Conservation (phyloP, 2,888 invertebrate species). For the Dascillus cervinus region DNA sequence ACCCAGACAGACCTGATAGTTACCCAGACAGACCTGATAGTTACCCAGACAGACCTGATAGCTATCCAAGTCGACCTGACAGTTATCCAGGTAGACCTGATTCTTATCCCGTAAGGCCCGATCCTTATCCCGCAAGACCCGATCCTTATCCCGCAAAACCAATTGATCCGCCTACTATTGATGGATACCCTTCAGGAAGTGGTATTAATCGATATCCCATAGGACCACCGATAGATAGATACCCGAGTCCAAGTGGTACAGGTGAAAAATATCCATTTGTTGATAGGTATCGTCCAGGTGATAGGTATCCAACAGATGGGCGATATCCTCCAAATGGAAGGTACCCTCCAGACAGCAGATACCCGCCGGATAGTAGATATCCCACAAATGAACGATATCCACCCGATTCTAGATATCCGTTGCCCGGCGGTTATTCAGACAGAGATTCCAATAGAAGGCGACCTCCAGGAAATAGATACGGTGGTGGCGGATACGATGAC, state of each 20-base stretch:
- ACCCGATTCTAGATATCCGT: conserved; percentile 41
- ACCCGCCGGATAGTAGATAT: conserved; percentile 47
- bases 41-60: too few relatives aligned
- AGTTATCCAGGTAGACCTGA: conserved; percentile 13
- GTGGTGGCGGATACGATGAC: conserved; percentile 30
- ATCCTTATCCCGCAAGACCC: conserved; percentile 31
- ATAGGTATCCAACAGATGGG: conserved; percentile 10
- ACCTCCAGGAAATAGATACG: conserved; percentile 33
- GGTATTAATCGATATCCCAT: conserved; percentile 49
- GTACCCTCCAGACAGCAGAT: conserved; percentile 26
- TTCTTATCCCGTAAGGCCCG: conserved; percentile 9
- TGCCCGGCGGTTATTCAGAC: neutral
- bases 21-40: conserved; percentile 12
- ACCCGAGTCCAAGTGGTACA: conserved; percentile 38
- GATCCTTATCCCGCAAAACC: conserved; percentile 11
- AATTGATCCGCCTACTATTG: conserved; percentile 36
- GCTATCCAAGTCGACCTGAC: conserved; percentile 22
- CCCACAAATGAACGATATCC: conserved; percentile 39
- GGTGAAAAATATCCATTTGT: conserved; percentile 22
- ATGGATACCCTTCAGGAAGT: conserved; percentile 24
- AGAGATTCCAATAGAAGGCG: conserved; percentile 12
- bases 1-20: conserved; percentile 8
- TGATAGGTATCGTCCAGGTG: conserved; percentile 2
- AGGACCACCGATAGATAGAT: conserved; percentile 24
- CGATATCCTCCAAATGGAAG: conserved; percentile 1